Percentiles rank a stretch among this genome's conserved stretches.
Conservation (phyloP, 1,140 invertebrate species). For the Phortica variegata region DNA sequence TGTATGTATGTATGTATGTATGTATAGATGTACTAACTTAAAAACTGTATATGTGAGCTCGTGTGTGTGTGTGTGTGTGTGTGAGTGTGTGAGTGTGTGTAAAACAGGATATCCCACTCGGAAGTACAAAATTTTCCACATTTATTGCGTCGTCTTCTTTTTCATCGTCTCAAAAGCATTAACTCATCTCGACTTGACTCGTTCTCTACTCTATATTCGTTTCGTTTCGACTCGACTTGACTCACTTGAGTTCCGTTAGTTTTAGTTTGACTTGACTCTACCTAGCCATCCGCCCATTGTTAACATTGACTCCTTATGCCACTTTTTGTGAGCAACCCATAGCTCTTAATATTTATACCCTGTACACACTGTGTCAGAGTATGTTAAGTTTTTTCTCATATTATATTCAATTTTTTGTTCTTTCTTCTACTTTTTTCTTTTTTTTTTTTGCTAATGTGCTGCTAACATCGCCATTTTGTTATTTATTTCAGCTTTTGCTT, state of each 20-base stretch:
- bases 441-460: no score
- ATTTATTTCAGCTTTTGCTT: no score
- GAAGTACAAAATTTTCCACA: conserved; percentile 56
- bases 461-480: no score
- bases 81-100: background rate
- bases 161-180: background rate
- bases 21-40: conserved; percentile 1
- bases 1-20: conserved; percentile 16
- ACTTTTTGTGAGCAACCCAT: no score
- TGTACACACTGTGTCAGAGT: no score
- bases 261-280: no score
- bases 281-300: no score
- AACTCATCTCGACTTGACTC: background rate
- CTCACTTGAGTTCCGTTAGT: conserved; percentile 23
- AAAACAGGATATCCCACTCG: conserved; percentile 52
- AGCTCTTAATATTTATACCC: no score
- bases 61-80: conserved; percentile 27
- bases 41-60: background rate
- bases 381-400: no score
- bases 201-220: conserved; percentile 34
- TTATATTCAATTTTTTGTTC: no score
- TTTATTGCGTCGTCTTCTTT: conserved; percentile 19
- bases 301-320: no score
- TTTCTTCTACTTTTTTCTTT: no score
- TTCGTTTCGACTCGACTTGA: conserved; percentile 35